These are phyloP conservation scores for Otis tarda DNA, from an alignment of 2,113 vertebrate genomes.

Conservation along the genomic window DNA sequence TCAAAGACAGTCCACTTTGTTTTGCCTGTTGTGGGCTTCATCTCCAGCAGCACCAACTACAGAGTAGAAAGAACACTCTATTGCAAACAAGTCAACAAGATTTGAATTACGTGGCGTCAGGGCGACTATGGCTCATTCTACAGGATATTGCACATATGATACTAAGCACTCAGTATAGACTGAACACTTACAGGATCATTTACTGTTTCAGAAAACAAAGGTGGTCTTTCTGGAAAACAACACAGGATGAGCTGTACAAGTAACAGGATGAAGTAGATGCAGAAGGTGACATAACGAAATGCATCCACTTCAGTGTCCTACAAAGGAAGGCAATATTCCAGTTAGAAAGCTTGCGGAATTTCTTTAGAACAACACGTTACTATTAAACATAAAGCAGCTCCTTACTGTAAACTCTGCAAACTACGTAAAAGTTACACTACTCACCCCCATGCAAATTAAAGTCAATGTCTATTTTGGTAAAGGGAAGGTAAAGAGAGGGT, in stretches of 20 bases:
- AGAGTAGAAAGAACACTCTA: neutral
- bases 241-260: slow-evolving; percentile 84
- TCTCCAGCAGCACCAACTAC: neutral
- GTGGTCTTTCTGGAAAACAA: slow-evolving; percentile 84
- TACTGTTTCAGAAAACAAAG: slow-evolving; percentile 88
- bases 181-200: slow-evolving; percentile 83
- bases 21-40: neutral
- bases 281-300: slow-evolving; percentile 88
- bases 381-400: neutral
- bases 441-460: neutral
- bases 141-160: neutral
- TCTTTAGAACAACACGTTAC: neutral
- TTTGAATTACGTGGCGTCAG: neutral
- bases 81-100: neutral
- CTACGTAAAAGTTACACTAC: neutral
- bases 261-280: slow-evolving; percentile 83
- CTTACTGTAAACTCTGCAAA: neutral
- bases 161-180: neutral
- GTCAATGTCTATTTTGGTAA: neutral
- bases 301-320: slow-evolving; percentile 63
- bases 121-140: neutral
- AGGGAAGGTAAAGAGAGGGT: neutral
- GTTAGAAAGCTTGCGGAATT: neutral
- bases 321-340: neutral
- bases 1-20: neutral